Conservation (phyloP, 2,888 invertebrate species). For the Archaeoteleia sp. region DNA sequence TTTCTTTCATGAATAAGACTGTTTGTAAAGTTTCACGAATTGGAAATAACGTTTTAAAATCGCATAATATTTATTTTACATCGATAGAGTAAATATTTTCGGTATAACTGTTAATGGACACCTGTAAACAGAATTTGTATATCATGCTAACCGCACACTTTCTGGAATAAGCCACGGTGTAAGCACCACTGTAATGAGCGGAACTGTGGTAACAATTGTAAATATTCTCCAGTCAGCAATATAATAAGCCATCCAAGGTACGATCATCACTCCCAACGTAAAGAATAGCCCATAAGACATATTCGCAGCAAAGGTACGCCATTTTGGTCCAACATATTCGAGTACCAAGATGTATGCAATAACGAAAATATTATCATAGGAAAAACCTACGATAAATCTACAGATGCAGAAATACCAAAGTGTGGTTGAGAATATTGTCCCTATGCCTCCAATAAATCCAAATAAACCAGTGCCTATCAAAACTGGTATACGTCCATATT, state of each 20-base stretch:
- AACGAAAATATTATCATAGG: slow-evolving; percentile 57
- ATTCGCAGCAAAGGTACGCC: slow-evolving; percentile 77
- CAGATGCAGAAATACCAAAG: slow-evolving; percentile 59
- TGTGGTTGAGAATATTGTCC: slow-evolving; percentile 38
- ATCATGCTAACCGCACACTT: slow-evolving; percentile 75
- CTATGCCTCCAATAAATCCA: slow-evolving; percentile 57
- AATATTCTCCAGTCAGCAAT: slow-evolving; percentile 75
- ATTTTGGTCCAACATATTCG: slow-evolving; percentile 76
- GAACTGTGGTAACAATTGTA: slow-evolving; percentile 74
- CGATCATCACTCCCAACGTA: slow-evolving; percentile 74
- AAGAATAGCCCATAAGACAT: slow-evolving; percentile 77
- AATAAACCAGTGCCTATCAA: slow-evolving; percentile 61
- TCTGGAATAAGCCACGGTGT: slow-evolving; percentile 76
- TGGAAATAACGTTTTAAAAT: too few species aligned
- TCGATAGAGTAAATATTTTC: too few species aligned
- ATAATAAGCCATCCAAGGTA: slow-evolving; percentile 77
- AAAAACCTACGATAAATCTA: slow-evolving; percentile 58
- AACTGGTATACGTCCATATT: slow-evolving; percentile 58
- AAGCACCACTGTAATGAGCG: slow-evolving; percentile 71
- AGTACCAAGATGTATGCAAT: slow-evolving; percentile 69
- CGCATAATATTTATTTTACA: too few species aligned
- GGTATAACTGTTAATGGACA: too few species aligned
- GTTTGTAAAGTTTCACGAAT: too few species aligned
- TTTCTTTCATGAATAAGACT: too few species aligned
- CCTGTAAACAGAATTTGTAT: too few species aligned